Evolutionary conservation across 1,140 invertebrate genomes (phyloP), one percentile per base, ranked within the genome.

Genomic region (Heliothis subflexa): DNA sequence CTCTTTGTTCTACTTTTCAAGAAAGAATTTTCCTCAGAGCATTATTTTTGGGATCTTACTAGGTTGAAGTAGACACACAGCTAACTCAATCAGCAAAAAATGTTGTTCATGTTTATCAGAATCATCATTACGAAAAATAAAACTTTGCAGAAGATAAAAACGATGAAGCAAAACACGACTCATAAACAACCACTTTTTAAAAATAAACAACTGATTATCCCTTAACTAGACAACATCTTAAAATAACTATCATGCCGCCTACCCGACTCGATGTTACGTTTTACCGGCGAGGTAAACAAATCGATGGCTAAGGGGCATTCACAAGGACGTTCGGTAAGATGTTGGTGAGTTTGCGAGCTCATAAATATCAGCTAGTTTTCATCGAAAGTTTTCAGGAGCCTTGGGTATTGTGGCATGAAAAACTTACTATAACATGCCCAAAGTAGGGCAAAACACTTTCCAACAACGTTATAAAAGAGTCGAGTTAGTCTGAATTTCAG

Each of bases 231-330:
- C n/a, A 13, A 5, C 50, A 21, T 78, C 66, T 70, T n/a, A 68
- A 82, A 79, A 82, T 82, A 82, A 18, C 54, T 50, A 21, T n/a
- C 21, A 74, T 62, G 16, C 50, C 80, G 81, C 81, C 81, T 79
- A 77, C 73, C 50, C 74, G 50, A 55, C 78, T 40, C 50, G 16
- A 66, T 40, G 68, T 66, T 68, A 59, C 81, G 73, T 77, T 82
- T 76, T 73, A 57, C 28, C 71, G 54, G 11, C 72, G 76, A 73
- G 61, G 71, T 78, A 81, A 82, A 82, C 81, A 78, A 82, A 82
- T 79, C 81, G 74, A 82, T 82, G 47, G 50, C 18, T 33, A 52
- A 45, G 64, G 61, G 18, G 25, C 75, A 45, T 52, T 21, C 66
- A 16, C 70, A 78, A 81, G 74, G 75, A 74, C 75, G 54, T 62